A percentile compares a stretch with the other conserved stretches of the same genome.
Conservation (phyloP, 2,888 invertebrate genomes). For the Drosophila neotestacea region DNA sequence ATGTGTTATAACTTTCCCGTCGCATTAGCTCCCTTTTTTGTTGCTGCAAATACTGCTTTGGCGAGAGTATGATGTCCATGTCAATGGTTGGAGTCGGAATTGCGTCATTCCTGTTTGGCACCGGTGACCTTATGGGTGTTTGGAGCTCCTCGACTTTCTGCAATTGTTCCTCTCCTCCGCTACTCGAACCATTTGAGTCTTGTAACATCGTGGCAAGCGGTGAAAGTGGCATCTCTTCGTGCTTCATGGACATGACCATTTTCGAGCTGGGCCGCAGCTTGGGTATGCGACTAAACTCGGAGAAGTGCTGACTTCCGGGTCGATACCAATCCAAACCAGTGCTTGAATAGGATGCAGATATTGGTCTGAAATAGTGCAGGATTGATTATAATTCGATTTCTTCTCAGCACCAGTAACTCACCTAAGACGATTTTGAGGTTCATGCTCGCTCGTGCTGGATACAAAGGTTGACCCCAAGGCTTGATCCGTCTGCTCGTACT, state of each 20-base stretch:
- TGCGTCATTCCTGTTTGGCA: constrained; percentile 51
- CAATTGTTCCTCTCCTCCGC: constrained; percentile 82
- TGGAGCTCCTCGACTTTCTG: constrained; percentile 27
- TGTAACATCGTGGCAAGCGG: constrained; percentile 84
- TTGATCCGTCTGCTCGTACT: constrained; percentile 66
- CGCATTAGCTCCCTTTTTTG: constrained; percentile 49
- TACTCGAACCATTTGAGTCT: constrained; percentile 84
- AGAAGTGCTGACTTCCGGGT: constrained; percentile 77
- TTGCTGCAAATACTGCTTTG: constrained; percentile 73
- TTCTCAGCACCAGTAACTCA: constrained; percentile 35
- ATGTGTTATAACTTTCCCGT: constrained; percentile 49
- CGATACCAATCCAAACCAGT: constrained; percentile 82
- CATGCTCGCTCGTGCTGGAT: constrained; percentile 28
- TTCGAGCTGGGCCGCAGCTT: constrained; percentile 84
- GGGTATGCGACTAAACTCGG: constrained; percentile 84
- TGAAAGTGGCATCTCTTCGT: constrained; percentile 82
- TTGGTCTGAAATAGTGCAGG: constrained; percentile 50
- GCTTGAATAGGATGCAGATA: constrained; percentile 80
- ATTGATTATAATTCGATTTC: neutral
- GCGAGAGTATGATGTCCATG: constrained; percentile 66
- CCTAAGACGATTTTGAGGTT: constrained; percentile 64
- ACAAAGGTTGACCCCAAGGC: constrained; percentile 6
- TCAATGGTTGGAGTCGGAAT: constrained; percentile 42
- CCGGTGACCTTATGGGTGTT: constrained; percentile 58
- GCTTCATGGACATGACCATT: constrained; percentile 84